Percentiles rank a stretch among this genome's conserved stretches.
Conservation (phyloP, 2,797 vertebrate genomes). For the Clarias fuscus region DNA sequence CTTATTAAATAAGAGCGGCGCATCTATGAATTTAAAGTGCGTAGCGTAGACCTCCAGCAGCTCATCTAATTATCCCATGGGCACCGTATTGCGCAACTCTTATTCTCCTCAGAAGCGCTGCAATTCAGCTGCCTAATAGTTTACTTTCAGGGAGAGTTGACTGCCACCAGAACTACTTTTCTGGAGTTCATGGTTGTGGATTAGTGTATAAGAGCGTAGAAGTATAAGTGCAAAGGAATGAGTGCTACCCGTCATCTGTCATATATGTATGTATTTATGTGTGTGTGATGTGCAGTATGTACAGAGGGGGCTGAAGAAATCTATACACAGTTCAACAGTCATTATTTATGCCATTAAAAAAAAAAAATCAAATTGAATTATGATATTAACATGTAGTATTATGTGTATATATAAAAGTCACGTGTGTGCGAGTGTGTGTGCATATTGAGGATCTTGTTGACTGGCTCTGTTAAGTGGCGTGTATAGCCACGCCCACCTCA, state of each 20-base stretch:
- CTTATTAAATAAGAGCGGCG: conserved; percentile 7
- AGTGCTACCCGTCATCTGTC: conserved; percentile 40
- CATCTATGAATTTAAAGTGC: neutral
- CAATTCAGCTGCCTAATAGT: conserved; percentile 12
- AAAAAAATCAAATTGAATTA: too few relatives aligned
- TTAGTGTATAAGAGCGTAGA: conserved; percentile 56
- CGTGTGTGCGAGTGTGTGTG: too few relatives aligned
- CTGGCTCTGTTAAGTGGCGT: too few relatives aligned
- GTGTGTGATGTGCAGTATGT: too few relatives aligned
- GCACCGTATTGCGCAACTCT: neutral
- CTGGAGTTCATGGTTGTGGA: conserved; percentile 32
- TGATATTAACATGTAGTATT: too few relatives aligned
- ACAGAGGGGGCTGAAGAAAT: too few relatives aligned
- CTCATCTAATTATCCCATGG: conserved; percentile 22
- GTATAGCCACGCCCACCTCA: too few relatives aligned
- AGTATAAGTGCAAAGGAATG: conserved; percentile 46
- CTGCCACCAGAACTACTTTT: conserved; percentile 24
- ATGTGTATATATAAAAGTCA: too few relatives aligned
- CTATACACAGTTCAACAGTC: too few relatives aligned
- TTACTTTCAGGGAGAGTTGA: conserved; percentile 37
- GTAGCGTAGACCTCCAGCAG: neutral
- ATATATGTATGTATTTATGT: too few relatives aligned
- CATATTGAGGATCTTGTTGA: too few relatives aligned
- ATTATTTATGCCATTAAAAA: conserved; percentile 16
- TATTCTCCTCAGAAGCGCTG: conserved; percentile 32